These are phyloP conservation scores for Calvadosia cruxmelitensis DNA, from an alignment of 30 jellyfish, hydroid and myxozoan species.

Conservation along the genomic window DNA sequence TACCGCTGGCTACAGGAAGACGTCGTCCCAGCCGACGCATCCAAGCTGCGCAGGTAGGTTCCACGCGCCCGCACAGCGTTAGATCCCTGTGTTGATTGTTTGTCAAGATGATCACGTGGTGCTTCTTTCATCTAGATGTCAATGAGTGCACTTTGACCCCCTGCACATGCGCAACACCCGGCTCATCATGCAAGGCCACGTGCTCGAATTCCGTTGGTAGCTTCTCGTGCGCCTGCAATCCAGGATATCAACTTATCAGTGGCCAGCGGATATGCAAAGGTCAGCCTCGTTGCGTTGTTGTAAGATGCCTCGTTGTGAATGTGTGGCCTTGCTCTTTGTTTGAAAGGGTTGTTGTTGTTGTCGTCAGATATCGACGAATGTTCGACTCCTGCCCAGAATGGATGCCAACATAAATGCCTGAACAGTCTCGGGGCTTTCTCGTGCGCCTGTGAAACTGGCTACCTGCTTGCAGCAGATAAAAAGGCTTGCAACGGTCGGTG, in stretches of 20 bases:
- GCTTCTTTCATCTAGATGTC: slow-evolving; percentile 5
- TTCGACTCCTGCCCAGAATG: neutral
- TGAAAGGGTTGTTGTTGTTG: too few relatives aligned
- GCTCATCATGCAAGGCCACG: slow-evolving; percentile 8
- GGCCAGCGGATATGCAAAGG: slow-evolving; percentile 32
- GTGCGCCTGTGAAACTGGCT: neutral
- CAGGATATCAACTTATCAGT: slow-evolving; percentile 9
- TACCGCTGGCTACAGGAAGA: slow-evolving; percentile 28
- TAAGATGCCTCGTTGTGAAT: neutral
- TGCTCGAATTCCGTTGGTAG: slow-evolving; percentile 44
- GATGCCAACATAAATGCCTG: neutral
- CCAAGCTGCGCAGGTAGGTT: slow-evolving; percentile 37
- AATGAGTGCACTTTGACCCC: slow-evolving; percentile 26
- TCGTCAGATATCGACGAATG: neutral
- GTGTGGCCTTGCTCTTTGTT: neutral
- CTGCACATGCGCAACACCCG: slow-evolving; percentile 15
- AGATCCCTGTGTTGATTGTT: too few relatives aligned
- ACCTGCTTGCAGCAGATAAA: neutral
- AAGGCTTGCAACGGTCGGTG: neutral
- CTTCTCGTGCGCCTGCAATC: slow-evolving; percentile 26
- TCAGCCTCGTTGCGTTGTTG: too few relatives aligned
- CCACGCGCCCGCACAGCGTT: too few relatives aligned
- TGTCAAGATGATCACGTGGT: too few relatives aligned
- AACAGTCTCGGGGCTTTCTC: neutral
- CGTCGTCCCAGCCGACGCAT: neutral